Base-by-base conservation (phyloP, 1,140 invertebrate species). In the Rhysida immarginata region DNA sequence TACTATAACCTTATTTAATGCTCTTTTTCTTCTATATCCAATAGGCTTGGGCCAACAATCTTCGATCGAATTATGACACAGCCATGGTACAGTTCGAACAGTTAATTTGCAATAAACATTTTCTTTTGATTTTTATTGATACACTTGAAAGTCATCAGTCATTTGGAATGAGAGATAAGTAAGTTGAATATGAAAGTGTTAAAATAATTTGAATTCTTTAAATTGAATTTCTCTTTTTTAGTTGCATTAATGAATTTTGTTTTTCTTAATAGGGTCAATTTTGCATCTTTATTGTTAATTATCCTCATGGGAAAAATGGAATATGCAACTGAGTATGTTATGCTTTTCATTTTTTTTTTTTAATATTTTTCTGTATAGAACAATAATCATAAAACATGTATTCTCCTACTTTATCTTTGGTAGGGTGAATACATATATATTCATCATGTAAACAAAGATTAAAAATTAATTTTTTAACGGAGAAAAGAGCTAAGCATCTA, bases 221-320 rank as follows among this genome's bases (percentile, higher is more conserved):
- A 41, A 41, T 11, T 41, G 35, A 41, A 54, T 5, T 8, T 54
- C 11, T 16, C 42, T 54, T 54, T 18, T 54, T 54, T 43, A 18
- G 44, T 55, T 57, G 35, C 56, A 26, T 57, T 59, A 50, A 20
- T 52, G 51, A 54, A 42, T 26, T 54, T 46, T 43, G 42, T 52
- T 46, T 18, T 45, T 49, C 60, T 63, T 68, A 68, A 26, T 63
- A 80, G 80, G 70, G 88, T 95, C 8, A 94, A 93, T 70, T 87
- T 96, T 5, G 90, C 90, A 14, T 95, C 91, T 1, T 74, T 96
- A 23, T 70, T 96, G 23, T 93, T 92, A 83, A 80, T 94, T 11
- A 87, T 93, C 41, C 70, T 96, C 3, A 89, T 94, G 87, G 82
- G 85, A 2, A 93, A 94, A 75, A 95, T 96, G 91, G 90, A 94